These are phyloP conservation scores for Holothuria scabra DNA, from an alignment of 53 echinoderm and acorn worm species.

Conservation along the genomic window DNA sequence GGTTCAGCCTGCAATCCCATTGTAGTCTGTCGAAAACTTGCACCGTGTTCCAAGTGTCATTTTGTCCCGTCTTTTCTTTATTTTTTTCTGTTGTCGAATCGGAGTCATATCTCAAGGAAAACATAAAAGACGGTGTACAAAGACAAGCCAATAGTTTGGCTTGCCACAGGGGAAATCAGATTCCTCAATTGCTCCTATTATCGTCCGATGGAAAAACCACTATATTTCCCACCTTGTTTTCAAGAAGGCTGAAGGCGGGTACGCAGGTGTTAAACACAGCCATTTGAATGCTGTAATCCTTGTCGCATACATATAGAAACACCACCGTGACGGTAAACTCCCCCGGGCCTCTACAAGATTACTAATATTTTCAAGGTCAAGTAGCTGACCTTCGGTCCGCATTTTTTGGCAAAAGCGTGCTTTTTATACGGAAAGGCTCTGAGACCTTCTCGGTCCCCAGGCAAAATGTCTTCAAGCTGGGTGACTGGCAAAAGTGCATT, in stretches of 20 bases:
- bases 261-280: no score
- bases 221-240: conserved; percentile 7
- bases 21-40: conserved; percentile 30
- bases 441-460: conserved; percentile 29
- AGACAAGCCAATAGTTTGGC: conserved; percentile 3
- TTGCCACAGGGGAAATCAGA: conserved; percentile 41
- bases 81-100: background rate
- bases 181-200: conserved; percentile 3
- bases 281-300: conserved; percentile 32
- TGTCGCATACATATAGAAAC: conserved; percentile 18
- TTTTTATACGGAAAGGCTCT: conserved; percentile 1
- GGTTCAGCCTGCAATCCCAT: background rate
- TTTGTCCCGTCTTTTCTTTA: no score
- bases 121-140: conserved; percentile 1
- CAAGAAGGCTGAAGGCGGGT: no score
- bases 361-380: conserved; percentile 51
- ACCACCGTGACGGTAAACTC: conserved; percentile 19
- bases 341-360: conserved; percentile 30
- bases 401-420: conserved; percentile 41
- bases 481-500: conserved; percentile 18
- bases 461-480: conserved; percentile 12
- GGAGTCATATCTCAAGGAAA: conserved; percentile 16
- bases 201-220: background rate
- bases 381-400: conserved; percentile 27
- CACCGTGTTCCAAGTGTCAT: background rate